Percentiles rank a stretch among this genome's conserved stretches.
These are phyloP conservation scores for Eucidaris tribuloides DNA, from an alignment of 35 echinoderm and acorn worm species.

Conservation along the genomic window DNA sequence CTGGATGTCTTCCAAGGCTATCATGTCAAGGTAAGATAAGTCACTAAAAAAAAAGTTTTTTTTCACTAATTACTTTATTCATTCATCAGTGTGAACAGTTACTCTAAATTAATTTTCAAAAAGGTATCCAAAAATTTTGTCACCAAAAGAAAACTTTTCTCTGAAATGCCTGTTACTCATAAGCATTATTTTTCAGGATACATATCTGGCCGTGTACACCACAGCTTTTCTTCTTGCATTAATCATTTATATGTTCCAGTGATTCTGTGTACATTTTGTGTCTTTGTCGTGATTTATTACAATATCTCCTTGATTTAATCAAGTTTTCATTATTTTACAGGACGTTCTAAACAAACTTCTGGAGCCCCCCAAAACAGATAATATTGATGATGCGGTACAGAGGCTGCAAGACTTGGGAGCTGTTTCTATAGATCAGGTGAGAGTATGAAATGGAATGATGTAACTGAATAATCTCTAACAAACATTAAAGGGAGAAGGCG, in stretches of 20 bases:
- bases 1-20: constrained; percentile 58
- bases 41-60: too few relatives aligned
- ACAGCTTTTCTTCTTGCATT: too few relatives aligned
- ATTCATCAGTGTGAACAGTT: too few relatives aligned
- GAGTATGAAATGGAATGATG: background rate
- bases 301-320: background rate
- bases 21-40: constrained; percentile 54
- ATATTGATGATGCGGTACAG: constrained; percentile 54
- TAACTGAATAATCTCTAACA: background rate
- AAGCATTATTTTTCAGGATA: too few relatives aligned
- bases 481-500: background rate
- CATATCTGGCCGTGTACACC: too few relatives aligned
- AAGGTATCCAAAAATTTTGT: too few relatives aligned
- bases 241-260: too few relatives aligned
- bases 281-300: background rate
- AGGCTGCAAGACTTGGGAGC: constrained; percentile 62
- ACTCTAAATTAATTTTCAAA: too few relatives aligned
- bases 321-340: constrained; percentile 10
- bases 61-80: too few relatives aligned
- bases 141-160: too few relatives aligned
- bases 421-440: constrained; percentile 33
- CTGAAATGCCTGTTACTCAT: too few relatives aligned
- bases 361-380: constrained; percentile 38
- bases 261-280: too few relatives aligned
- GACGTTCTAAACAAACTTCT: constrained; percentile 49